phyloP scores from a whole-genome alignment of 2,888 invertebrate species.

The Oxytorus armatus region DNA sequence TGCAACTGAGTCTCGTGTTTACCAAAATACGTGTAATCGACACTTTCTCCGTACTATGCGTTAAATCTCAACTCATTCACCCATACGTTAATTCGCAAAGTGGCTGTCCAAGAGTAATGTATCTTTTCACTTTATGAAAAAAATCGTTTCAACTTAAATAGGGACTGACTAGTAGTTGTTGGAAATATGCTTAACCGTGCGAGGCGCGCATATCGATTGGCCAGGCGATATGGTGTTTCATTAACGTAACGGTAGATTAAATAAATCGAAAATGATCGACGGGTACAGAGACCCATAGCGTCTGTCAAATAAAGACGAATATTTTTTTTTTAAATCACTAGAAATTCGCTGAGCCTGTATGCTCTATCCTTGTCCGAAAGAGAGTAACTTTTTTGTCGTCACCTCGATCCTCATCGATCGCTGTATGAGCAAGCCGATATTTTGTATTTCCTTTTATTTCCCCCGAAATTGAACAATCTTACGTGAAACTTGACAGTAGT shows the following conservation, averaged over 20 bases:
- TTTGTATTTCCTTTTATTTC: neutral
- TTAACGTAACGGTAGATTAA: neutral
- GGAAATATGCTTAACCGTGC: slow-evolving; percentile 73
- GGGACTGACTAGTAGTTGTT: slow-evolving; percentile 84
- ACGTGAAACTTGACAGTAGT: neutral
- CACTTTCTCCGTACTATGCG: slow-evolving; percentile 44
- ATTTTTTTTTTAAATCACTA: too few relatives aligned
- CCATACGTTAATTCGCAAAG: slow-evolving; percentile 33
- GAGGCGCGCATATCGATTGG: slow-evolving; percentile 42
- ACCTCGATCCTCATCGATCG: neutral
- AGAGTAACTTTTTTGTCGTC: neutral
- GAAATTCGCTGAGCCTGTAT: neutral
- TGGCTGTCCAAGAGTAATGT: slow-evolving; percentile 28
- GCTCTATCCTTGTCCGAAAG: neutral
- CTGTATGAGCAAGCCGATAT: neutral
- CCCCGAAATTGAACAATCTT: neutral
- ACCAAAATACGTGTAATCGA: slow-evolving; percentile 54
- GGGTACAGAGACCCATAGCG: slow-evolving; percentile 15
- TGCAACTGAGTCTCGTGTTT: slow-evolving; percentile 79
- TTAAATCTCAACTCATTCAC: slow-evolving; percentile 43
- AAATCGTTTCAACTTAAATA: slow-evolving; percentile 61
- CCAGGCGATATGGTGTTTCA: slow-evolving; percentile 13
- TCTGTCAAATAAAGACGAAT: too few relatives aligned
- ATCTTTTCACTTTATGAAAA: slow-evolving; percentile 45
- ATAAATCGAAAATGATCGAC: slow-evolving; percentile 30